Evolutionary conservation across 2,113 vertebrate genomes (phyloP).

Genomic region (Ahaetulla prasina): DNA sequence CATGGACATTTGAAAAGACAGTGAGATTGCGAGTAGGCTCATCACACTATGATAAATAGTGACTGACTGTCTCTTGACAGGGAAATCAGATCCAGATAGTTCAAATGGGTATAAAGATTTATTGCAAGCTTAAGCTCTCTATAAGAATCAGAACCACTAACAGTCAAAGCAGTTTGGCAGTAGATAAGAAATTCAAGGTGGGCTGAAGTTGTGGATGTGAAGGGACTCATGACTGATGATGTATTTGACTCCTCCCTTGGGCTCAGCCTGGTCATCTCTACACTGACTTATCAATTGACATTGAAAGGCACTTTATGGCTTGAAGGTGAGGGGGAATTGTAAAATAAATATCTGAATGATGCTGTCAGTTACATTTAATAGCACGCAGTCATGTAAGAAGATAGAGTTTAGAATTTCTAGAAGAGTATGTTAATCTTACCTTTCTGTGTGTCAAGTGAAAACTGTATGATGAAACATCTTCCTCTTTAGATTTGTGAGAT

Average conservation of each 20-base stretch:
- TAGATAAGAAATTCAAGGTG: background rate
- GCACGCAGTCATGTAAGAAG: background rate
- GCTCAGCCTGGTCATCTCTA: background rate
- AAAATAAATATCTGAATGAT: background rate
- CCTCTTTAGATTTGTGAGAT: background rate
- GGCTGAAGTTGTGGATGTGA: background rate
- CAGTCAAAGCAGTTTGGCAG: background rate
- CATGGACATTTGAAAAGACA: background rate
- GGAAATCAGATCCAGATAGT: background rate
- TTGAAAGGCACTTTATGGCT: background rate
- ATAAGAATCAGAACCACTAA: background rate
- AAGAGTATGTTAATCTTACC: background rate
- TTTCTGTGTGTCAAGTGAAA: background rate
- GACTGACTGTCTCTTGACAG: too few relatives aligned
- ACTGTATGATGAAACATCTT: background rate
- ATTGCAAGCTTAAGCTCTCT: background rate
- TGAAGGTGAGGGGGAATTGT: background rate
- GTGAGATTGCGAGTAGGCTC: background rate
- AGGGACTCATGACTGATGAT: background rate
- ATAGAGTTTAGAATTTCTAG: background rate
- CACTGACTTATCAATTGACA: background rate
- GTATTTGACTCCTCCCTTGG: background rate
- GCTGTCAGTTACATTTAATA: background rate
- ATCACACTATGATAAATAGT: background rate
- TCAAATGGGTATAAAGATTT: background rate